Base-by-base conservation (phyloP, 2,888 invertebrate genomes). In the Latrodectus elegans region DNA sequence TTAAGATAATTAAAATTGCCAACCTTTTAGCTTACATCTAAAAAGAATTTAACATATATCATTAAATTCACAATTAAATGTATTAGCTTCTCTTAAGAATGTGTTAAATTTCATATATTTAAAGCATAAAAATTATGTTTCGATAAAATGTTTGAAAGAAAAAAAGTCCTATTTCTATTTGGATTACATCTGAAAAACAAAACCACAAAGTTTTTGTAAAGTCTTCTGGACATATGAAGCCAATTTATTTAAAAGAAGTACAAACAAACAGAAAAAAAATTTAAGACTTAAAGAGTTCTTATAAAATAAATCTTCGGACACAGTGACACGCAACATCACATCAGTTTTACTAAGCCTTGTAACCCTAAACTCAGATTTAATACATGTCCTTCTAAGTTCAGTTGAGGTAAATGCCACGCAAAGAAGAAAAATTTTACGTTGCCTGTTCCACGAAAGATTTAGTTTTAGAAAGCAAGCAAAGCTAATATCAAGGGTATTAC, bases 291-390 rank as follows among this genome's bases (percentile, higher is more conserved):
- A 6, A 0, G 14, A 12, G n/a, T 11, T 15, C n/a, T 60, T 73
- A 73, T 73, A 52, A 73, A 52, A 73, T 26, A 73, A 73, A 73
- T 73, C 52, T 73, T 73, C 53, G 22, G 8, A 22, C 52, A 22
- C 52, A 49, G 52, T 52, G 73, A 22, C n/a, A 73, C 51, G 12
- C n/a, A 73, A 73, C 49, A 51, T 17, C 14, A 52, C 53, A 17
- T 53, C 17, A 52, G 26, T 73, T 73, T 49, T 53, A 22, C 10
- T 38, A 73, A 73, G 73, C n/a, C 11, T 73, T 53, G n/a, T 73
- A 51, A 53, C 52, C n/a, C 4, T 38, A 15, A 72, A 49, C 51
- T 72, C 49, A n/a, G 73, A 73, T 73, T 73, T 73, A 22, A 26
- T 70, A 38, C 38, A 10, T 60, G 60, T 60, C 60, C n/a, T 60